A percentile compares a stretch with the other conserved stretches of the same genome.
phyloP scores from a whole-genome alignment of 1,140 invertebrate species.

The Bradynema listronoti region DNA sequence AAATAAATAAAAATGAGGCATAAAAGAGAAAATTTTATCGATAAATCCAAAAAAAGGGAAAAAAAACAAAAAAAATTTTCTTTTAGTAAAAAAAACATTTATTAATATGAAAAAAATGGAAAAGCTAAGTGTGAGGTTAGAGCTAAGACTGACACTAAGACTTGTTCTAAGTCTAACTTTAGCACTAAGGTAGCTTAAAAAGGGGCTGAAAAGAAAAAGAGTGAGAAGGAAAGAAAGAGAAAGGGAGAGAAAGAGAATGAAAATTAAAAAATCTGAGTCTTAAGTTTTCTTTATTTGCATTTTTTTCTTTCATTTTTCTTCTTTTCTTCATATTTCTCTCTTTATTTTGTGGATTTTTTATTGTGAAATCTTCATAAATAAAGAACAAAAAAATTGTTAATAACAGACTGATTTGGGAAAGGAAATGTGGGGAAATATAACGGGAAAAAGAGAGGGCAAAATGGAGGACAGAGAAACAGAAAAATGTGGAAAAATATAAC shows the following conservation, averaged over 20 bases:
- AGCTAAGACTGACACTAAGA: no score
- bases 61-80: slow-evolving; percentile 1
- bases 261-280: no score
- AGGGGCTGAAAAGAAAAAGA: not conserved
- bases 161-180: no score
- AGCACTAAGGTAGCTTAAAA: no score
- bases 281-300: no score
- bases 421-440: not conserved
- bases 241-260: not conserved
- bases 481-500: not conserved
- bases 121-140: no score
- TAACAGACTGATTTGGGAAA: not conserved
- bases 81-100: not conserved
- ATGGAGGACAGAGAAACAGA: not conserved
- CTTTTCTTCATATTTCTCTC: no score
- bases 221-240: not conserved
- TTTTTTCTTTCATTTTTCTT: no score
- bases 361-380: no score
- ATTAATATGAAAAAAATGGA: not conserved
- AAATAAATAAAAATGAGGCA: no score
- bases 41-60: not conserved
- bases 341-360: no score
- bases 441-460: not conserved
- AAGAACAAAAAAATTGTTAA: no score
- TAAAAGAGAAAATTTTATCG: not conserved